Conservation (phyloP, 2,888 invertebrate genomes). For the Horisme vitalbata region DNA sequence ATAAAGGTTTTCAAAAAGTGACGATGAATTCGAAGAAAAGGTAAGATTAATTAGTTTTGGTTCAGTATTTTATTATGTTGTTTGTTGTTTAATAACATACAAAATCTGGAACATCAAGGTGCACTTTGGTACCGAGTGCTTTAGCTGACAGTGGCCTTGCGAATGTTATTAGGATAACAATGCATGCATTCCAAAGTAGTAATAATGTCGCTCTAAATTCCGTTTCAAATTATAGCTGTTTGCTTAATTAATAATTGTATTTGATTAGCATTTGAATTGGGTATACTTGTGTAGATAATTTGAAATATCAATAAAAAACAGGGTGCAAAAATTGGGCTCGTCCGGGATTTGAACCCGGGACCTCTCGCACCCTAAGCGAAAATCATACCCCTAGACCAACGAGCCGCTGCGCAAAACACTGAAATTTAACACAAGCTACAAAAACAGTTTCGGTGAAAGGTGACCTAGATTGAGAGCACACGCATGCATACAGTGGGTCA, state of each 20-base stretch:
- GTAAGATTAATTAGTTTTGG: too few relatives aligned
- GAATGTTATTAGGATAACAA: not conserved
- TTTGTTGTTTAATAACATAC: too few relatives aligned
- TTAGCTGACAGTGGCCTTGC: not conserved
- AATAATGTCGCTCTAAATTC: not conserved
- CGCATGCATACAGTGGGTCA: constrained; percentile 1
- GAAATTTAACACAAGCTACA: too few relatives aligned
- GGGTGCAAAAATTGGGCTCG: constrained; percentile 61
- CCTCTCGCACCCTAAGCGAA: constrained; percentile 83
- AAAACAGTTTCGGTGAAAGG: constrained; percentile 16
- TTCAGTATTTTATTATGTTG: too few relatives aligned
- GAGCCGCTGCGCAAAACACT: too few relatives aligned
- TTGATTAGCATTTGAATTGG: not conserved
- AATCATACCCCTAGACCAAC: constrained; percentile 84
- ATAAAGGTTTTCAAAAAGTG: too few relatives aligned
- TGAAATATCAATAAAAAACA: too few relatives aligned
- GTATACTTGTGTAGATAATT: too few relatives aligned
- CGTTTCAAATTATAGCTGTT: not conserved
- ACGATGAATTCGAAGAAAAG: too few relatives aligned
- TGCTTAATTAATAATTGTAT: not conserved
- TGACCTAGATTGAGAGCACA: constrained; percentile 5
- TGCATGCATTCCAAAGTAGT: constrained; percentile 7
- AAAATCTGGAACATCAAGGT: too few relatives aligned
- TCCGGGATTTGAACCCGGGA: constrained; percentile 82
- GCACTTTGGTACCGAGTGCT: not conserved